Evolutionary conservation across 2,113 vertebrate genomes (phyloP), one percentile per base, ranked within the genome.

Genomic region (Phalacrocorax aristotelis): DNA sequence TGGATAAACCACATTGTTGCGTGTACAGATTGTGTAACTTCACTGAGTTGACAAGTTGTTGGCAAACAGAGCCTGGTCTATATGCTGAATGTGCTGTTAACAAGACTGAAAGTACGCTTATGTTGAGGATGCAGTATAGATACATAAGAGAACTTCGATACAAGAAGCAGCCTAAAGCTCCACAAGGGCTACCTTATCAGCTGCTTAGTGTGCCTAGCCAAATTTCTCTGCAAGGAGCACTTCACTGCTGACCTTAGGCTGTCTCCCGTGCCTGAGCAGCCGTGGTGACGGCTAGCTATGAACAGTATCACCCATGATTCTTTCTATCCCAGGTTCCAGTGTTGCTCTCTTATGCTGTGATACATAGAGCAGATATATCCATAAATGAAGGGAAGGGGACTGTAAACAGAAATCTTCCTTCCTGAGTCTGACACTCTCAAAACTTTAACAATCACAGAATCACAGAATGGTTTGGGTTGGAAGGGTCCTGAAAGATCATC

Each of bases 321-420:
- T 55, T 61, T 36, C 52, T 74, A 1, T 80, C 25, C 11, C 66
- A 49, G 60, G 38, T 70, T 46, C 29, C 51, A 11, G 15, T 55
- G 57, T 58, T 20, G 22, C 70, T 46, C 10, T 60, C 9, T 58
- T 42, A 68, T 0, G 1, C 52, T 72, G 48, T 57, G 62, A 75
- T 60, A 36, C 9, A 48, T 4, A 38, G 29, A 70, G 27, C 17
- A 34, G 34, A 48, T 61, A 48, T 11, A 60, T 83, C 6, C 36
- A 2, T 70, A 78, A 82, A 66, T 58, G 11, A 81, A 42, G 0
- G 0, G 13, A 81, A 38, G 0, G 0, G 30, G 7, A 40, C 13
- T 91, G 34, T 66, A 22, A 82, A 82, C 19, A 80, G 46, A 78
- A 68, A 2, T 55, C 32, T 66, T 86, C 32, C n/a, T 72, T 57